Evolutionary conservation across 2,888 invertebrate species (phyloP), one percentile per base, ranked within the genome.

Genomic region (Laspeyria flexula): DNA sequence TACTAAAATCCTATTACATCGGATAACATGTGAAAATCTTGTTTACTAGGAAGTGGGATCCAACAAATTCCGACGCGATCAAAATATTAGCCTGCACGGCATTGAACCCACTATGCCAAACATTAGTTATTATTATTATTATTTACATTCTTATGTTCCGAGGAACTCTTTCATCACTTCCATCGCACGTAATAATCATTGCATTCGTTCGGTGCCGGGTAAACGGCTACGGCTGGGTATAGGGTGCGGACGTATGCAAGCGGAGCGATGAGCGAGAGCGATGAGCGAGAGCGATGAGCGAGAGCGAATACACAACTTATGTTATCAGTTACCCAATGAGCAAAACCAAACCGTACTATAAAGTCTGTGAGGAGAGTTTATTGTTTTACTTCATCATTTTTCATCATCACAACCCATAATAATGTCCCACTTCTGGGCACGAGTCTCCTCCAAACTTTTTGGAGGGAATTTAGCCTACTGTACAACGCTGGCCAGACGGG

Each of bases 101-200:
- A 33, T 45, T 40, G 37, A 37, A 49, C 50, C 35, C 41, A 37
- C 30, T 52, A 47, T 51, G 33, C 15, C 39, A 38, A 63, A 57
- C 55, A 70, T 68, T 68, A 70, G 67, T n/a, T n/a, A n/a, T n/a
- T n/a, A n/a, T n/a, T n/a, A n/a, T n/a, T n/a, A n/a, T n/a, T n/a
- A n/a, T n/a, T n/a, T n/a, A n/a, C 71, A 71, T 69, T 70, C 67
- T 61, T 64, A 70, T 64, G 54, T 55, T 30, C 27, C 29, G 10
- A 38, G 50, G 52, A 57, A 53, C 56, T 47, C 51, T 70, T 68
- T 59, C 64, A 56, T 60, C 68, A 66, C 60, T 60, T 37, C 51
- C 52, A 59, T 59, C 43, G 51, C 53, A 60, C 59, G 52, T 71
- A 69, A 67, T 72, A 65, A 70, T 72, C 67, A 67, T 71, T 67